These are phyloP conservation scores for Cossypha heuglini DNA, from an alignment of 2,797 vertebrate genomes.

Conservation along the genomic window DNA sequence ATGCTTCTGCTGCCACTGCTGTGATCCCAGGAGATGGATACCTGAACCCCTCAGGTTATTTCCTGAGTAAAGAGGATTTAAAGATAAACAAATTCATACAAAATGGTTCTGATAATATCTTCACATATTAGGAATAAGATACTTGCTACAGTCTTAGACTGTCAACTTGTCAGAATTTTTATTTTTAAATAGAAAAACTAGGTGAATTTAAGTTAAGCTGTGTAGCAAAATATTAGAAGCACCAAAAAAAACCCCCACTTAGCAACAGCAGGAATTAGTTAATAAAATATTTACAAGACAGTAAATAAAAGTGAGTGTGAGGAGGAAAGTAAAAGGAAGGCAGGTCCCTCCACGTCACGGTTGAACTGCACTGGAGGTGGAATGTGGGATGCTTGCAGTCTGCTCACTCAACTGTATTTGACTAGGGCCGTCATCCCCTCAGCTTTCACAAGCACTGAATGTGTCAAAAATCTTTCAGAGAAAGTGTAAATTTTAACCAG, in stretches of 20 bases:
- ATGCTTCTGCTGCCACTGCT: not conserved
- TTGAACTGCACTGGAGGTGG: conserved; percentile 79
- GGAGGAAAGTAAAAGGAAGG: conserved; percentile 63
- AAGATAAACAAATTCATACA: conserved; percentile 3
- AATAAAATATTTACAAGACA: conserved; percentile 63
- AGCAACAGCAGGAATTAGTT: conserved; percentile 46
- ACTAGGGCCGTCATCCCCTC: conserved; percentile 81
- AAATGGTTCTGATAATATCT: conserved; percentile 5
- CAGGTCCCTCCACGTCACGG: conserved; percentile 76
- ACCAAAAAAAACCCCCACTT: not conserved
- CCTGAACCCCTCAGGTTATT: conserved; percentile 5
- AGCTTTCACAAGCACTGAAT: conserved; percentile 78
- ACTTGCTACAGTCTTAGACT: not conserved
- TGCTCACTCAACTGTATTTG: conserved; percentile 85
- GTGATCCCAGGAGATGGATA: not conserved
- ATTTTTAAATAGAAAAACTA: conserved; percentile 34
- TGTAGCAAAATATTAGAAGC: not conserved
- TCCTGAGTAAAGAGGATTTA: conserved; percentile 14
- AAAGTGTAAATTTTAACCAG: conserved; percentile 81
- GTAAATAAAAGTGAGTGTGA: conserved; percentile 45
- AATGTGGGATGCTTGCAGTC: conserved; percentile 73
- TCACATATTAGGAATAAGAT: not conserved
- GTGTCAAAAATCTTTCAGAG: conserved; percentile 81
- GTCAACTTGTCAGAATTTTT: conserved; percentile 31
- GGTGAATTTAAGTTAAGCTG: not conserved